Percentiles rank a stretch among this genome's conserved stretches.
Conservation (phyloP, 2,113 vertebrate genomes). For the Spea multiplicata region DNA sequence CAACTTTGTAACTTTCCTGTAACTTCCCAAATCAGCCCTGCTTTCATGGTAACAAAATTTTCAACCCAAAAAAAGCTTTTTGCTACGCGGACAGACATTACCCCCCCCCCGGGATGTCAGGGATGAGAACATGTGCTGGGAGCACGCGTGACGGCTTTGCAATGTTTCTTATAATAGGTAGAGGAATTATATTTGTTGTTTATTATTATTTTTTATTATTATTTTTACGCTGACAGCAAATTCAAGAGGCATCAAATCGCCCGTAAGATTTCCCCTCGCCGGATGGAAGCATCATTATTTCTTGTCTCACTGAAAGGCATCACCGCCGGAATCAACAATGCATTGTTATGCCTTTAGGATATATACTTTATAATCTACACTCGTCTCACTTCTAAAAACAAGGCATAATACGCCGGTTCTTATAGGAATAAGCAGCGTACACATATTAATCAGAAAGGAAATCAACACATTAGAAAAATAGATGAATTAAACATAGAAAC, state of each 20-base stretch:
- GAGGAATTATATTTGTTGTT: too few species aligned
- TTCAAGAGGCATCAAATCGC: constrained; percentile 4
- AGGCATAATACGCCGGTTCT: background rate
- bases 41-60: too few species aligned
- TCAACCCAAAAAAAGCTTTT: too few species aligned
- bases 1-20: too few species aligned
- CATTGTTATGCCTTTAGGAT: constrained; percentile 14
- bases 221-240: background rate
- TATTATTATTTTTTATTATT: background rate
- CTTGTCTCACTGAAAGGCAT: background rate
- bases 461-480: too few species aligned
- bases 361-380: constrained; percentile 9
- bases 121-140: too few species aligned
- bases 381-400: constrained; percentile 1
- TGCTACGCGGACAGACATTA: too few species aligned
- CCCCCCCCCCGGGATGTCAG: too few species aligned
- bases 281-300: background rate
- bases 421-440: background rate
- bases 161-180: too few species aligned
- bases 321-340: constrained; percentile 3
- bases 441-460: background rate
- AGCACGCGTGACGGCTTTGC: too few species aligned
- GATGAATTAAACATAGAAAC: too few species aligned
- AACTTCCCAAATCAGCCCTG: too few species aligned
- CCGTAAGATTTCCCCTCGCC: background rate